Base-by-base conservation (phyloP, 1,140 invertebrate species). In the Pantala flavescens region DNA sequence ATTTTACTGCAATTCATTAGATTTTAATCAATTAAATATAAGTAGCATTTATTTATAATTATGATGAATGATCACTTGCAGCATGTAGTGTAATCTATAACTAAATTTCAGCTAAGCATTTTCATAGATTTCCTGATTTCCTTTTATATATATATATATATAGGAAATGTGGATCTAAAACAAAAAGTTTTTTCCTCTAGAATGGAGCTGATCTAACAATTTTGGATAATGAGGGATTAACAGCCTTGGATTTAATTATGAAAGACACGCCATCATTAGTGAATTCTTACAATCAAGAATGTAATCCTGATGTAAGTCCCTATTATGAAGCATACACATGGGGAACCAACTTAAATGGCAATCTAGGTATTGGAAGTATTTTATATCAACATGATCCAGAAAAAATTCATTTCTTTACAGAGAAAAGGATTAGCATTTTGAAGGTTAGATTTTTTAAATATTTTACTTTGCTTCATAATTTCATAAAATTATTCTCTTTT, bases 291-390 rank as follows among this genome's bases (percentile, higher is more conserved):
- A 23, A 75, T 24, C 43, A 76, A 76, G 80, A 82, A 36, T 9
- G 28, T 36, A 36, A 36, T 36, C 28, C 28, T 36, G 3, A 36
- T 5, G 9, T 36, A 36, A 36, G 28, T 5, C 28, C 28, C 78
- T 78, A 78, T 19, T 84, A 82, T 72, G 87, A 90, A 79, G 84
- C 86, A 0, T 90, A 90, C 80, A 87, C 88, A 5, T 93, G 91
- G 90, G 91, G 91, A 12, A 86, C 85, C 73, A 92, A 93, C 81
- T 84, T 85, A 11, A 93, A 92, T 82, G 90, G 89, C 80, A 90
- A 88, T 0, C 83, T 92, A 10, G 91, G 90, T 11, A 83, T 84
- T 76, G 83, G 86, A 9, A 9, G 9, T 36, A 36, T 5, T 36
- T 2, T 5, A 9, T 9, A 2, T 36, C 28, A 36, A 36, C 28